A percentile compares a stretch with the other conserved stretches of the same genome.
Evolutionary conservation across 2,113 vertebrate genomes (phyloP).

Genomic region (Gobio gobio): DNA sequence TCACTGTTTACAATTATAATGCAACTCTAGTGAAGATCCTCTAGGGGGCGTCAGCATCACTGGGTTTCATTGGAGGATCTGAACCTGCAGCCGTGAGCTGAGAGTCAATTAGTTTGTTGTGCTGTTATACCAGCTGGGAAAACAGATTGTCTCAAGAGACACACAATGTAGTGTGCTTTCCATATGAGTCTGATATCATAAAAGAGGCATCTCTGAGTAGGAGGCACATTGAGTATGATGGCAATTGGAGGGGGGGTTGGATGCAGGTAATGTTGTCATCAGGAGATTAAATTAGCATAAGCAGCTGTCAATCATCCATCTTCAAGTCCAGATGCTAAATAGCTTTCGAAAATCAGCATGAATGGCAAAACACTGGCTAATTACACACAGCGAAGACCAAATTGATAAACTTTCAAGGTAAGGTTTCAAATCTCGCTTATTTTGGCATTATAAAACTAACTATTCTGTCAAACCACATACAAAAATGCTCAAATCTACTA

Average conservation of each 20-base stretch:
- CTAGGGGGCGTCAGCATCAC: slow-evolving; percentile 23
- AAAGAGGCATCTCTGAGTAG: background rate
- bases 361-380: slow-evolving; percentile 24
- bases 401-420: background rate
- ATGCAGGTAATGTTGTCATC: slow-evolving; percentile 27
- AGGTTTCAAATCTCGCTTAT: background rate
- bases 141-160: slow-evolving; percentile 27
- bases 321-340: slow-evolving; percentile 17
- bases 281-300: slow-evolving; percentile 31
- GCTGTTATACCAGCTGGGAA: slow-evolving; percentile 12
- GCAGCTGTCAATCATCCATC: slow-evolving; percentile 30
- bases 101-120: slow-evolving; percentile 33
- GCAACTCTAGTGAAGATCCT: background rate
- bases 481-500: background rate
- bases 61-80: background rate
- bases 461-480: background rate
- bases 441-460: background rate
- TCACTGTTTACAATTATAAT: background rate
- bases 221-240: background rate
- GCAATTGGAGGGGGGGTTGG: background rate
- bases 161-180: background rate
- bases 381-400: background rate
- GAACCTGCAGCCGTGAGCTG: slow-evolving; percentile 22
- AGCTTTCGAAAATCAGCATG: slow-evolving; percentile 12
- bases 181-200: slow-evolving; percentile 7